Evolutionary conservation across 2,797 vertebrate genomes (phyloP), one percentile per base, ranked within the genome.

Genomic region (Diplodus puntazzo): DNA sequence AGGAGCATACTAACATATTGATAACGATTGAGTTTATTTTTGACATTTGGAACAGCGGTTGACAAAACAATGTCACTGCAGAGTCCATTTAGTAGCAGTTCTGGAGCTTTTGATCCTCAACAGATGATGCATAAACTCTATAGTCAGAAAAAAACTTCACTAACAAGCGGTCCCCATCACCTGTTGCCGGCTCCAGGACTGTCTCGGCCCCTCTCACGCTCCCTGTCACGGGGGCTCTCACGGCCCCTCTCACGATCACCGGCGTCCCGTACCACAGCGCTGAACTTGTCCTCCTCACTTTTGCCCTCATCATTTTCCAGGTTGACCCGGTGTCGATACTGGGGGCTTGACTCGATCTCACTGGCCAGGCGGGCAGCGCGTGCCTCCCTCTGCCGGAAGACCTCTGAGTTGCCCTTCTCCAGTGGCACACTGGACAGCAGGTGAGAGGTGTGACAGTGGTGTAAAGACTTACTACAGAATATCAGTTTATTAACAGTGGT

Each of bases 261-360:
- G 20, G 84, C 72, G 0, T 97, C 96, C 8, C 97, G 93, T 74
- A 94, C 85, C 20, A 98, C 97, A 0, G 97, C 93, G 0, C 97
- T 97, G 92, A 88, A 98, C 77, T 97, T 97, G 69, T 98, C 97
- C 81, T 98, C 97, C 74, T 98, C 97, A 0, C 93, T 97, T 83
- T 96, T 96, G 20, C 96, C 96, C 3, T 98, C 97, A 0, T 98
- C 97, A 0, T 98, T 98, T 90, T 98, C 97, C 87, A 98, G 94
- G 34, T 91, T 90, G 1, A 94, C 96, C 0, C 97, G 95, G 48
- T 96, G 93, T 69, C 97, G 95, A 87, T 98, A 97, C 88, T 98
- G 97, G 1, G 97, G 95, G 58, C 96, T 98, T 0, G 97, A 96
- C 77, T 98, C 97, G 13, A 98, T 98, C 90, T 98, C 97, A 27